Base-by-base conservation (phyloP, 2,113 vertebrate species). In the Boleophthalmus pectinirostris region DNA sequence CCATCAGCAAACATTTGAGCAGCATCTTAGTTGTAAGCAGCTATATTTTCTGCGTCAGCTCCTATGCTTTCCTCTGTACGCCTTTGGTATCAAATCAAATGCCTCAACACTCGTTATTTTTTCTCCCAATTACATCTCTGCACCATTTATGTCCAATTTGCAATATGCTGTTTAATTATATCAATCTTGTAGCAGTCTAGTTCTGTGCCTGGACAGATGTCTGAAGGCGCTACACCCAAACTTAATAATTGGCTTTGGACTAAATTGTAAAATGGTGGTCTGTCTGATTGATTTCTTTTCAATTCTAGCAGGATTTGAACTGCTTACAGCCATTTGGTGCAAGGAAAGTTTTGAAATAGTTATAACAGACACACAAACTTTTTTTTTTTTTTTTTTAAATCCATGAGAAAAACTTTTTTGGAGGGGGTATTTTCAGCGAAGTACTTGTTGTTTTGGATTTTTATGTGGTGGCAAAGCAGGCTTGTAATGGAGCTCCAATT, bases 401-500 rank as follows among this genome's bases (percentile, higher is more conserved):
- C 54, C 70, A 67, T 58, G 33, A 66, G 69, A 66, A 66, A 21
- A 82, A 80, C 60, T 47, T 78, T 73, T 43, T 29, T 18, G 14
- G 58, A 33, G 16, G 25, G 58, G 58, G 8, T 24, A 51, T 54
- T 68, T 58, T 64, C 18, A 49, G 13, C 38, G 76, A 68, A 68
- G 20, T 70, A 35, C 25, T 47, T 33, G 54, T 73, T 74, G n/a
- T 77, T 21, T 16, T 68, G 58, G 16, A 65, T 18, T 66, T 79
- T 61, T 84, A 70, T 70, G 56, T 64, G 49, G 73, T 18, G 70
- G 65, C 68, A 84, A 81, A 54, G 54, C 74, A 73, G 63, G 54
- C 74, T 82, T 77, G 68, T 74, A 82, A 81, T 70, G 24, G 83
- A 73, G 75, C 74, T 85, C 82, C 85, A 91, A 89, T 89, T 88